Conservation (phyloP, 2,797 vertebrate species). For the Coracias cyanogaster region DNA sequence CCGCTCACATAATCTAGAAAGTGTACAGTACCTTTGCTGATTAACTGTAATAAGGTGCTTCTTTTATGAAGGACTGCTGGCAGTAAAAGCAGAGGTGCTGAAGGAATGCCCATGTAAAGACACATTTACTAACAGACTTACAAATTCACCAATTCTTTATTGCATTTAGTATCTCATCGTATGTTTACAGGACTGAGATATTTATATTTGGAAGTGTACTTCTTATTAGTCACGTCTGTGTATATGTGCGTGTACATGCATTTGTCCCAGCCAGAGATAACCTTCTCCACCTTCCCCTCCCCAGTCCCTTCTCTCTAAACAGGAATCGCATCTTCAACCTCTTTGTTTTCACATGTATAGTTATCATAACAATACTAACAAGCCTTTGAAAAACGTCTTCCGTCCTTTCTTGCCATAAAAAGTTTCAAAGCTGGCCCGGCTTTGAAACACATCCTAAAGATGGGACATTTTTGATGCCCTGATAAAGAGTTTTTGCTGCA, state of each 20-base stretch:
- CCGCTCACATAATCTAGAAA: neutral
- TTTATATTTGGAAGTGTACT: neutral
- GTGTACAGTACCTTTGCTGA: neutral
- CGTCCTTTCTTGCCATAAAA: neutral
- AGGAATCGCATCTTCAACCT: conserved; percentile 42
- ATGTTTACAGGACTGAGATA: neutral
- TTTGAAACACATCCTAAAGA: neutral
- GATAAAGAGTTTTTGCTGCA: neutral
- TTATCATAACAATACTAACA: conserved; percentile 18
- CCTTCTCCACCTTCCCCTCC: neutral
- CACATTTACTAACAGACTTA: neutral
- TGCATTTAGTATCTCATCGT: neutral
- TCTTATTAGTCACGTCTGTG: neutral
- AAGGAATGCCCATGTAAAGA: neutral
- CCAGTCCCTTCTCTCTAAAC: conserved; percentile 2
- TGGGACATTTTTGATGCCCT: neutral
- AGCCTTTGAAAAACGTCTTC: conserved; percentile 30
- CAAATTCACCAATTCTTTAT: neutral
- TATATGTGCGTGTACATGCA: rapidly evolving
- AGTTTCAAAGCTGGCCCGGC: neutral
- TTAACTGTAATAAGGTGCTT: neutral
- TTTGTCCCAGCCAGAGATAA: neutral
- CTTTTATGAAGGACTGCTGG: neutral
- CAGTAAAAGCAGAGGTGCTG: neutral
- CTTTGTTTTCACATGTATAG: conserved; percentile 26